Conservation (phyloP, 1,140 invertebrate genomes). For the Leptoteleia sp. region DNA sequence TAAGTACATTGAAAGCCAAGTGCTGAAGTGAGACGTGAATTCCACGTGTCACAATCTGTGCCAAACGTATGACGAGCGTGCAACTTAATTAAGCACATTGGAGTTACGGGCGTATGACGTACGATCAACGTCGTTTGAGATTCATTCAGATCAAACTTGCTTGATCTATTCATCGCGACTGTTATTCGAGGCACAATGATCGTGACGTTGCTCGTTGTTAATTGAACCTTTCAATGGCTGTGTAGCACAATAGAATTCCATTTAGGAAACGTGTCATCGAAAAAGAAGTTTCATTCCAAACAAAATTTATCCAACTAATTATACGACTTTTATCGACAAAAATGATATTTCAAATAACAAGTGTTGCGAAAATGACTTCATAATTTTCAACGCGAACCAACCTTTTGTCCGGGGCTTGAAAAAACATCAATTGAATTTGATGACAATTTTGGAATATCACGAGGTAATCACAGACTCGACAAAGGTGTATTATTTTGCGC, state of each 20-base stretch:
- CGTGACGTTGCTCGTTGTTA: constrained; percentile 74
- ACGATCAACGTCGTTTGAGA: constrained; percentile 72
- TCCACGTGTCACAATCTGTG: constrained; percentile 51
- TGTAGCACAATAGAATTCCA: constrained; percentile 68
- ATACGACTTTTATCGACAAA: constrained; percentile 43
- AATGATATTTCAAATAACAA: constrained; percentile 40
- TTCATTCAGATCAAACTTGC: constrained; percentile 73
- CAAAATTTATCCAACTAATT: constrained; percentile 66
- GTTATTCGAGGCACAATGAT: constrained; percentile 69
- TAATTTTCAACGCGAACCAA: constrained; percentile 5
- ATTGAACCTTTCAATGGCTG: constrained; percentile 77
- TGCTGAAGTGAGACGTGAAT: constrained; percentile 55
- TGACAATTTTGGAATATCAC: constrained; percentile 11
- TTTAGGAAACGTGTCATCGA: constrained; percentile 62
- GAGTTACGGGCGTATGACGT: constrained; percentile 47
- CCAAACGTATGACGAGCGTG: constrained; percentile 56
- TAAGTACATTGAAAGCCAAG: constrained; percentile 47
- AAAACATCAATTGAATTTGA: constrained; percentile 16
- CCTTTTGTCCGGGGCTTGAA: constrained; percentile 7
- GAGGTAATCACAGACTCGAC: too few species aligned
- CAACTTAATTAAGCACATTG: constrained; percentile 65
- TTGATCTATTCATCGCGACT: constrained; percentile 71
- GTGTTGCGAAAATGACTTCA: constrained; percentile 20
- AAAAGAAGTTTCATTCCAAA: constrained; percentile 46
- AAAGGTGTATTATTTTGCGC: too few species aligned